Evolutionary conservation across 2,888 invertebrate genomes (phyloP).

Genomic region (Linyphia triangularis): DNA sequence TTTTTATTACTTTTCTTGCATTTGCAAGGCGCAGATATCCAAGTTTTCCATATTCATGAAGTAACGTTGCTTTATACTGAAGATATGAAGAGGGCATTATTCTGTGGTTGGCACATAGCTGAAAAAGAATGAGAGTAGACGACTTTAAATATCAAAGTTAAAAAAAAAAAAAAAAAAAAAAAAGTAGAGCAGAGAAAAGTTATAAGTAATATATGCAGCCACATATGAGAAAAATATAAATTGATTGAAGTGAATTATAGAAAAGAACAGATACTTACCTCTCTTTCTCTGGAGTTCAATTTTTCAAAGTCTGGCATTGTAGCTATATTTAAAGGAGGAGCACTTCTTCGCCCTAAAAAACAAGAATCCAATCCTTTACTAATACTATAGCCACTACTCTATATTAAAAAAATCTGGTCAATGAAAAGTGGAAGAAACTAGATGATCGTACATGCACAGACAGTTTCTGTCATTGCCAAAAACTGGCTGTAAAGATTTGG

Average conservation of each 20-base stretch:
- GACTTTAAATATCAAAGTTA: neutral
- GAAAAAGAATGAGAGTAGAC: constrained; percentile 56
- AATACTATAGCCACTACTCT: too few relatives aligned
- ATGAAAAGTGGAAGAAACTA: too few relatives aligned
- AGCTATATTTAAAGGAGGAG: constrained; percentile 84
- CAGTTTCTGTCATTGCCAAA: too few relatives aligned
- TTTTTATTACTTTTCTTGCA: constrained; percentile 90
- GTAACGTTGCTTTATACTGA: constrained; percentile 87
- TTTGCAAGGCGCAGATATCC: constrained; percentile 88
- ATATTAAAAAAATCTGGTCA: too few relatives aligned
- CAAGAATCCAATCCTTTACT: too few relatives aligned
- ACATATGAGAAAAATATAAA: neutral
- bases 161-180: too few relatives aligned
- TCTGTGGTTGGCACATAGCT: constrained; percentile 87
- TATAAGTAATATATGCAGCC: too few relatives aligned
- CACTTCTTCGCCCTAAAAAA: constrained; percentile 78
- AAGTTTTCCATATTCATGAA: constrained; percentile 87
- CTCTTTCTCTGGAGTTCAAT: constrained; percentile 86
- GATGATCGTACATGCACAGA: too few relatives aligned
- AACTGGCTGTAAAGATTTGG: too few relatives aligned
- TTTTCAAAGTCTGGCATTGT: constrained; percentile 89
- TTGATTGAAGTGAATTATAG: neutral
- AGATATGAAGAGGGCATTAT: constrained; percentile 88
- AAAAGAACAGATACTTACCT: constrained; percentile 78
- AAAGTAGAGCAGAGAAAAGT: neutral